phyloP scores from a whole-genome alignment of 2,797 vertebrate genomes.

The Chelidonichthys spinosus region DNA sequence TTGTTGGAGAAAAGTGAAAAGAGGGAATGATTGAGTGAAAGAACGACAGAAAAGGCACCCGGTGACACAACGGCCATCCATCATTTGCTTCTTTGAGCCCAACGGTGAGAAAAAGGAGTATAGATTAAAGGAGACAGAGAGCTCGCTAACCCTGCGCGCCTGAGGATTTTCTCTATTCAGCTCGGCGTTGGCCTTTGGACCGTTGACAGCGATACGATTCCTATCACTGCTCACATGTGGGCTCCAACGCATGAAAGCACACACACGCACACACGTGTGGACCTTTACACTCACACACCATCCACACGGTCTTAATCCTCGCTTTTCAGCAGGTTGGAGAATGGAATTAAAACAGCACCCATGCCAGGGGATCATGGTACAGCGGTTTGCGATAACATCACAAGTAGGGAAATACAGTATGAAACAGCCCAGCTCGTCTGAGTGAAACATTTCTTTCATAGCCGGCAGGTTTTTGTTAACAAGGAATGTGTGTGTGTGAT shows the following conservation, averaged over 20 bases:
- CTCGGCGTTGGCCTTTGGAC: conserved; percentile 55
- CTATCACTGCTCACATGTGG: conserved; percentile 68
- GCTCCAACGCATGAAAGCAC: conserved; percentile 44
- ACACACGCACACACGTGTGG: conserved; percentile 20
- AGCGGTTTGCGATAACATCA: conserved; percentile 66
- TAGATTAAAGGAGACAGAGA: conserved; percentile 64
- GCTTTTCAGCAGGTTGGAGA: conserved; percentile 65
- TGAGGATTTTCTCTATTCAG: conserved; percentile 55
- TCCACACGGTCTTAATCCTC: conserved; percentile 55
- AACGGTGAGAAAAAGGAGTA: conserved; percentile 48
- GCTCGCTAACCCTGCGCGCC: conserved; percentile 19
- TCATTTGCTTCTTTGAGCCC: conserved; percentile 61
- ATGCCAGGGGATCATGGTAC: conserved; percentile 38
- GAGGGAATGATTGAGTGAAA: conserved; percentile 37
- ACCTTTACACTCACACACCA: conserved; percentile 23
- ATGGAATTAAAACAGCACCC: conserved; percentile 61
- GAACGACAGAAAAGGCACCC: conserved; percentile 51
- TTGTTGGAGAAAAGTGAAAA: conserved; percentile 32
- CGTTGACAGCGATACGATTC: conserved; percentile 73
- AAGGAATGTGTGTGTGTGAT: conserved; percentile 13
- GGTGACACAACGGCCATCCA: conserved; percentile 62
- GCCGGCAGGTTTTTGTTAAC: conserved; percentile 19
- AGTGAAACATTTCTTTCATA: conserved; percentile 27
- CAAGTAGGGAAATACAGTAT: conserved; percentile 46
- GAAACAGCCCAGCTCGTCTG: conserved; percentile 18